Evolutionary conservation across 2,797 vertebrate genomes (phyloP).

Genomic region (Sebastes itinus): DNA sequence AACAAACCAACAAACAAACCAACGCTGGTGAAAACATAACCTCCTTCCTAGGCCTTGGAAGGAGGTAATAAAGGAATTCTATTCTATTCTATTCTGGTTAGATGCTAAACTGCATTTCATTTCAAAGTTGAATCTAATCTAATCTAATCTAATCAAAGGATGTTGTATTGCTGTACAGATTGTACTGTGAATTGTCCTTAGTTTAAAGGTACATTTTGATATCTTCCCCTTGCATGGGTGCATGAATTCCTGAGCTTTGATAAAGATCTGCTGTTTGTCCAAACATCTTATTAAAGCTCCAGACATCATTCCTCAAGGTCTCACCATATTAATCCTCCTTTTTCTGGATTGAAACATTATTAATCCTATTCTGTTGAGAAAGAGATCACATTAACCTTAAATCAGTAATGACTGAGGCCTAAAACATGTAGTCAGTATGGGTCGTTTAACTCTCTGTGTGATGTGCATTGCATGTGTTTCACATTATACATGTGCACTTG

Average conservation of each 20-base stretch:
- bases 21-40: no score
- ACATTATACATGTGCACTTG: slow-evolving; percentile 1
- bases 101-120: not conserved
- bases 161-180: not conserved
- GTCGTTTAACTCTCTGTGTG: not conserved
- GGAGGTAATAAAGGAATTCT: no score
- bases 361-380: not conserved
- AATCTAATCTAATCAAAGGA: not conserved
- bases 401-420: not conserved
- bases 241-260: not conserved
- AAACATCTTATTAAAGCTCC: not conserved
- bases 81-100: not conserved
- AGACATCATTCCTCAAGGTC: not conserved
- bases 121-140: not conserved
- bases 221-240: not conserved
- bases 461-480: not conserved
- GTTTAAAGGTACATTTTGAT: not conserved
- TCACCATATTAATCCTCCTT: not conserved
- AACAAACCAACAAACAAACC: no score
- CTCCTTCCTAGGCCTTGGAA: no score
- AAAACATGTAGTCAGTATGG: not conserved
- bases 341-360: not conserved
- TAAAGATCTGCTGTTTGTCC: not conserved
- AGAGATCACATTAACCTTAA: not conserved
- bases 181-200: not conserved